Conservation (phyloP, 2,797 vertebrate species). For the Sebastes variabilis region DNA sequence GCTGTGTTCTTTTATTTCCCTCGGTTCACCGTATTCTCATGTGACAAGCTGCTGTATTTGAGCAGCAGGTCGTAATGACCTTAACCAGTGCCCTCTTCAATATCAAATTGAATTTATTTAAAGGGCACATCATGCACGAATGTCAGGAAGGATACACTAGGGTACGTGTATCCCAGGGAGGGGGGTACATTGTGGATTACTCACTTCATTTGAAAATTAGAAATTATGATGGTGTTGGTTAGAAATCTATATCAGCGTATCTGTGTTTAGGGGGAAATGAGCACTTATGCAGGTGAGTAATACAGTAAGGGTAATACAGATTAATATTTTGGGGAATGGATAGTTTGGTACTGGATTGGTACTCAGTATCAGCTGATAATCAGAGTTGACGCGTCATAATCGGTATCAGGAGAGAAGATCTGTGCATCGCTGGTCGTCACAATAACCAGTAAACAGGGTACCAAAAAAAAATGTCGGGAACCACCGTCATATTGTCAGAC, state of each 20-base stretch:
- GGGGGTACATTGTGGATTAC: background rate
- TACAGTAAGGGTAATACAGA: too few relatives aligned
- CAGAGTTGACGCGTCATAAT: too few relatives aligned
- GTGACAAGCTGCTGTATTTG: background rate
- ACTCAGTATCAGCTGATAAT: fast-evolving
- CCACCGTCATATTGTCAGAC: background rate
- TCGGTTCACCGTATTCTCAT: background rate
- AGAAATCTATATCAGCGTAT: too few relatives aligned
- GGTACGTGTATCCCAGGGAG: background rate
- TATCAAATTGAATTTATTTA: background rate
- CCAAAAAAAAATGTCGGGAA: background rate
- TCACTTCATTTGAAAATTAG: background rate
- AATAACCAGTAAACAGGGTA: too few relatives aligned
- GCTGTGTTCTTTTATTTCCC: background rate
- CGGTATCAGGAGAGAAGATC: too few relatives aligned
- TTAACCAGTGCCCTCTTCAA: background rate
- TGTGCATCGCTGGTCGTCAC: background rate
- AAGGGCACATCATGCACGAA: background rate
- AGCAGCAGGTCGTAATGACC: constrained; percentile 10
- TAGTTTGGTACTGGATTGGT: too few relatives aligned
- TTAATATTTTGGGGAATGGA: too few relatives aligned
- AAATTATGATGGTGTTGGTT: background rate
- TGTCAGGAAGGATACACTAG: background rate
- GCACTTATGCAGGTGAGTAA: too few relatives aligned
- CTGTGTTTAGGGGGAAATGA: background rate